Evolutionary conservation across 2,797 vertebrate genomes (phyloP).

Genomic region (Kryptolebias ocellatus): DNA sequence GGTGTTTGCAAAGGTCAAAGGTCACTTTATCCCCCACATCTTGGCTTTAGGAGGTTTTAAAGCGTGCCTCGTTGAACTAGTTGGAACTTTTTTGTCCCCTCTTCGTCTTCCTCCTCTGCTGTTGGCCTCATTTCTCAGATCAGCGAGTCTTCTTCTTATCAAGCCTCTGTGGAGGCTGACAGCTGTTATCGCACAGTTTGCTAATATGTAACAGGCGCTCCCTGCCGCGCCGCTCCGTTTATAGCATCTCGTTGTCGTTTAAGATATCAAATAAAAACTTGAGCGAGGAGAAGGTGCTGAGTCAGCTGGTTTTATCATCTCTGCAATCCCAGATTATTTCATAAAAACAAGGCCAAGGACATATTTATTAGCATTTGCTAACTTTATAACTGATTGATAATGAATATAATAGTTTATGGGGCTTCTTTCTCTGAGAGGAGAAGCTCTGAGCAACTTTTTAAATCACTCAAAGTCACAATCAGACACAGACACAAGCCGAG

Average conservation of each 20-base stretch:
- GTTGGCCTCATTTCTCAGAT: constrained; percentile 10
- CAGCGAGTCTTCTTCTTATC: constrained; percentile 16
- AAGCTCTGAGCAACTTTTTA: background rate
- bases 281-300: constrained; percentile 7
- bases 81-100: background rate
- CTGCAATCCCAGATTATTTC: background rate
- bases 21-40: too few relatives aligned
- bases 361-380: constrained; percentile 1
- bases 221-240: constrained; percentile 24
- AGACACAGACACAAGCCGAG: background rate
- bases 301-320: constrained; percentile 16
- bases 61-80: background rate
- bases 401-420: background rate
- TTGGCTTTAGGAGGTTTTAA: background rate
- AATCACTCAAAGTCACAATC: background rate
- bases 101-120: background rate
- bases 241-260: constrained; percentile 32
- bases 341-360: constrained; percentile 1
- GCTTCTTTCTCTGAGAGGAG: background rate
- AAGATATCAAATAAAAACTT: constrained; percentile 35
- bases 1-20: too few relatives aligned
- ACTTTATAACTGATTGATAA: background rate
- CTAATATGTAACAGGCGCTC: constrained; percentile 41
- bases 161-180: constrained; percentile 18
- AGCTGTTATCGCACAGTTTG: constrained; percentile 43